A percentile compares a stretch with the other conserved stretches of the same genome.
Evolutionary conservation across 2,888 invertebrate species (phyloP).

Genomic region (Entomobrya proxima): DNA sequence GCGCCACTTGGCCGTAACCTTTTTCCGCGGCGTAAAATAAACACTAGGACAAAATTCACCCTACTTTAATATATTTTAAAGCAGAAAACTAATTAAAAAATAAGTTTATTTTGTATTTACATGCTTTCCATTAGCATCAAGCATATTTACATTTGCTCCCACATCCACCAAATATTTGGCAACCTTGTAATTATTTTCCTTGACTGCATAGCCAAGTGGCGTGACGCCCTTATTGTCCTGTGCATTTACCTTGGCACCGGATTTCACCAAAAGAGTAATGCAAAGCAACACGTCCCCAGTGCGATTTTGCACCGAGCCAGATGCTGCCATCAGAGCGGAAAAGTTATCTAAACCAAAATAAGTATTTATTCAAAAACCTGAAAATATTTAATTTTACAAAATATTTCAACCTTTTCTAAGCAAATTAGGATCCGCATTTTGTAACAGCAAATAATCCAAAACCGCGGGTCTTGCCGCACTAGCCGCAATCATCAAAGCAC

Average conservation of each 20-base stretch:
- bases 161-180: conserved; percentile 59
- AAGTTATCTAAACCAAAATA: conserved; percentile 57
- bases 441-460: conserved; percentile 57
- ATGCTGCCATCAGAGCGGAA: conserved; percentile 68
- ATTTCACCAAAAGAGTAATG: conserved; percentile 43
- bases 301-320: conserved; percentile 61
- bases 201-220: conserved; percentile 64
- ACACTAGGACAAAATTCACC: conserved; percentile 32
- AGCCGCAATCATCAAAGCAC: conserved; percentile 66
- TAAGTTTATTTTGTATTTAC: conserved; percentile 18
- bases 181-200: conserved; percentile 59
- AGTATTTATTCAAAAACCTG: neutral
- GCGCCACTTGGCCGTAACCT: conserved; percentile 48
- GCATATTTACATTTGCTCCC: conserved; percentile 59
- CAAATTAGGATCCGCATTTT: conserved; percentile 65
- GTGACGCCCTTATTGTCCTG: conserved; percentile 64
- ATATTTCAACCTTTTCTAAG: conserved; percentile 49
- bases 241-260: conserved; percentile 58
- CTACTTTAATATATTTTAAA: neutral
- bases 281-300: conserved; percentile 42
- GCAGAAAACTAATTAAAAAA: neutral
- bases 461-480: conserved; percentile 64
- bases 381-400: neutral
- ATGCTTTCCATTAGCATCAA: conserved; percentile 63
- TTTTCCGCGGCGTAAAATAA: conserved; percentile 65